A percentile compares a stretch with the other conserved stretches of the same genome.
Evolutionary conservation across 1,140 invertebrate species (phyloP).

Genomic region (Asbolus verrucosus): DNA sequence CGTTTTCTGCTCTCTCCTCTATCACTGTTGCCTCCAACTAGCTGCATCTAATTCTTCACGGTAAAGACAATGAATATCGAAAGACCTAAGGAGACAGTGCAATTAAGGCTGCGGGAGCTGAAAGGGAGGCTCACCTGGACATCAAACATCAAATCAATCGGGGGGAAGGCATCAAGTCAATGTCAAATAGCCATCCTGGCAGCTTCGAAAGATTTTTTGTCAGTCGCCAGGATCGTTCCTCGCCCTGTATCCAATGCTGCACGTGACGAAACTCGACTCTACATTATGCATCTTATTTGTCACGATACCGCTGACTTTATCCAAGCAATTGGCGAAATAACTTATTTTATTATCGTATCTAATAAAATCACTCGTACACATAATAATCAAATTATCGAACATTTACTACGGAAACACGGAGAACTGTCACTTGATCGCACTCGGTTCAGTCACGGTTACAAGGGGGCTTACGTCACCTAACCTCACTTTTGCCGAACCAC

Average conservation of each 20-base stretch:
- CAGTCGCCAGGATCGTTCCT: slow-evolving; percentile 65
- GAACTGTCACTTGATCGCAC: slow-evolving; percentile 41
- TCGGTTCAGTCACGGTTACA: too few relatives aligned
- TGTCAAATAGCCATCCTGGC: slow-evolving; percentile 60
- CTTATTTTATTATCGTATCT: slow-evolving; percentile 55
- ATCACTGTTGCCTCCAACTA: neutral
- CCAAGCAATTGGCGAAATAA: slow-evolving; percentile 50
- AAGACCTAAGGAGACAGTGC: neutral
- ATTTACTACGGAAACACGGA: slow-evolving; percentile 43
- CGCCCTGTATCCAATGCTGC: slow-evolving; percentile 60
- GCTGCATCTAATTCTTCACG: slow-evolving; percentile 25
- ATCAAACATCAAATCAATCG: slow-evolving; percentile 47
- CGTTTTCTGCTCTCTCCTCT: slow-evolving; percentile 4
- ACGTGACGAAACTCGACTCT: slow-evolving; percentile 58
- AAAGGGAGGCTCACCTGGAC: slow-evolving; percentile 48
- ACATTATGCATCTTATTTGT: slow-evolving; percentile 62
- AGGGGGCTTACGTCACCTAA: slow-evolving; percentile 45
- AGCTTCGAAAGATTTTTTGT: slow-evolving; percentile 52
- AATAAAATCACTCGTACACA: slow-evolving; percentile 59
- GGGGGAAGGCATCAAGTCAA: slow-evolving; percentile 59
- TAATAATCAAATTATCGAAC: slow-evolving; percentile 54
- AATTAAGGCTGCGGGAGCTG: too few relatives aligned
- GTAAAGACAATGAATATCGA: slow-evolving; percentile 33
- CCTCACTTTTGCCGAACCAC: slow-evolving; percentile 51
- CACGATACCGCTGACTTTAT: slow-evolving; percentile 58